Evolutionary conservation across 1,140 invertebrate genomes (phyloP), one percentile per base, ranked within the genome.

Genomic region (Fopius arisanus): DNA sequence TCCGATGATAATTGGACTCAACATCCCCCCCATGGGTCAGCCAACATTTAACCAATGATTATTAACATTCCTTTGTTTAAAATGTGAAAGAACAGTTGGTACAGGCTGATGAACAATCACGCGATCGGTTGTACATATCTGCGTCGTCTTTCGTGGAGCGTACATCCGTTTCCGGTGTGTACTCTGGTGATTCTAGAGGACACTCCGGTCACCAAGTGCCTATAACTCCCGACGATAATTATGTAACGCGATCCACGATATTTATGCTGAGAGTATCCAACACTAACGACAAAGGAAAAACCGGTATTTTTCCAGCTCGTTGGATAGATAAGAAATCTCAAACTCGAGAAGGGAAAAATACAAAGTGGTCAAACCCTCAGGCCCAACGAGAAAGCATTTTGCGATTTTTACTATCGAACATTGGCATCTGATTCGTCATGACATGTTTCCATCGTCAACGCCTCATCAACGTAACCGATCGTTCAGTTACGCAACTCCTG

Each of bases 91-190:
- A 59, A 26, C 5, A 59, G 23, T n/a, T 26, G 54, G 19, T 26
- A 59, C 23, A 26, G 23, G 9, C 19, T 10, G 21, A 59, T 59
- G 54, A 59, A 59, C 21, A 51, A 59, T 59, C 26, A 48, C 33
- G 69, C 29, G 51, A 62, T 41, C 48, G 23, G 9, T 51, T 51
- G n/a, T 51, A 51, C 19, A 51, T 51, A 51, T 28, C 54, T 59
- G 54, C 1, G 54, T 23, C 54, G 21, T 59, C 82, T 86, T 83
- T 83, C 81, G 77, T 83, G 79, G 80, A 87, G 86, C 86, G 84
- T 87, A 77, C 76, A 87, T 88, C 86, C 86, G 87, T 80, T 88
- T 88, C 87, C 87, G 84, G 76, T 81, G 75, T 76, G 73, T 21
- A 69, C 33, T 19, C 37, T 26, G 26, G 69, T 74, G 59, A 73